These are phyloP conservation scores for Protosalanx chinensis DNA, from an alignment of 2,797 vertebrate species.

Conservation along the genomic window DNA sequence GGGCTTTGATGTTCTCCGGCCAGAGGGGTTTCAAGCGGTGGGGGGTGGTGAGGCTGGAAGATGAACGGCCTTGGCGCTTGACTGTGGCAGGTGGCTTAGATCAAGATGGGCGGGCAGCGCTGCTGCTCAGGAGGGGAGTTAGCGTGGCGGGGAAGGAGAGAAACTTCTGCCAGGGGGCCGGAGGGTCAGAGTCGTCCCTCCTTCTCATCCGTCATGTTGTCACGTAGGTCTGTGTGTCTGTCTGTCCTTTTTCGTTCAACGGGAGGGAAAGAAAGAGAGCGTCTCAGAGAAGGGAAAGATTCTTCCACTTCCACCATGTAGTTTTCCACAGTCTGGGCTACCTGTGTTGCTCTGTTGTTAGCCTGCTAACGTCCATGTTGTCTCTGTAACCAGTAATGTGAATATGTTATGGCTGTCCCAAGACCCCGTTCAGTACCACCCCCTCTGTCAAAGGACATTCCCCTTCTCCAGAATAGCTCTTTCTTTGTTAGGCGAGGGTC, in stretches of 20 bases:
- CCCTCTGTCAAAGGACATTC: conserved; percentile 33
- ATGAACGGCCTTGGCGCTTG: conserved; percentile 44
- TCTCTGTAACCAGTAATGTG: conserved; percentile 24
- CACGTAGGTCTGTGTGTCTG: background rate
- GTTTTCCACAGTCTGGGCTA: conserved; percentile 22
- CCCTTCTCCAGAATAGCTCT: conserved; percentile 7
- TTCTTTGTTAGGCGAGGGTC: conserved; percentile 14
- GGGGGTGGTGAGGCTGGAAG: conserved; percentile 36
- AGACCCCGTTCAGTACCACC: conserved; percentile 22
- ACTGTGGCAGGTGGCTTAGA: conserved; percentile 53
- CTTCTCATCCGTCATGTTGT: background rate
- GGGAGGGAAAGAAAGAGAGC: too few relatives aligned
- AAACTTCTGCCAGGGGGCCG: conserved; percentile 27
- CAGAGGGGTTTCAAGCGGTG: conserved; percentile 50
- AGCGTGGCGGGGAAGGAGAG: conserved; percentile 23
- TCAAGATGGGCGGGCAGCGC: conserved; percentile 42
- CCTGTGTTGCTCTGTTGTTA: conserved; percentile 11
- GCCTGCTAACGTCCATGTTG: background rate
- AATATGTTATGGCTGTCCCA: conserved; percentile 41
- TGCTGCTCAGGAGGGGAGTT: conserved; percentile 17
- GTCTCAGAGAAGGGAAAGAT: too few relatives aligned
- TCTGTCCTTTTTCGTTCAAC: background rate
- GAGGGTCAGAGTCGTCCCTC: conserved; percentile 33
- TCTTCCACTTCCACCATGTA: too few relatives aligned
- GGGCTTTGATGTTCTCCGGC: conserved; percentile 51